Evolutionary conservation across 1,140 invertebrate genomes (phyloP), one percentile per base, ranked within the genome.

Genomic region (Platyura marginata): DNA sequence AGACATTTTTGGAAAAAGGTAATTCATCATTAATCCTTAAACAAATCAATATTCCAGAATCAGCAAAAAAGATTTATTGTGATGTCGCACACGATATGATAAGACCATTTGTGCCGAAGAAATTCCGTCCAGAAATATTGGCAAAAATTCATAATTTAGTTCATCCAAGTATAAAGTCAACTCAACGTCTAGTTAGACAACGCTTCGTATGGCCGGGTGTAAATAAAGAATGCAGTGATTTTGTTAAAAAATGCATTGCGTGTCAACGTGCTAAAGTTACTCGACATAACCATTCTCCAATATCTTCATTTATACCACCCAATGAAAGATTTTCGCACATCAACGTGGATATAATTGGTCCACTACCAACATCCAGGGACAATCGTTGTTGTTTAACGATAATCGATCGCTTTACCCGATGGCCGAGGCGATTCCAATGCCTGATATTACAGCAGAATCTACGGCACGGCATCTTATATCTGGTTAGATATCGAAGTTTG

Each of bases 351-450:
- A 35, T 61, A 1, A 48, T 50, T 10, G 52, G 60, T 9, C 62
- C 59, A 13, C 45, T 66, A 13, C 54, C 59, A 40, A 21, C n/a
- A 42, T 56, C 53, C 6, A 34, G 52, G 5, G 56, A 49, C 5
- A 46, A 40, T 49, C 5, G 45, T n/a, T 61, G 62, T 44, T 43
- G 51, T 3, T 41, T 69, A 0, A 70, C 67, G 1, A 50, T 56
- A 11, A 60, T 67, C 1, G 64, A 69, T 46, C 41, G 57, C 19
- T 58, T 49, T 42, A 65, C 67, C 4, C 43, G 59, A n/a, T 70
- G 61, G 63, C 57, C 0, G 63, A 67, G 49, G 55, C 57, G 6
- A 42, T 54, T n/a, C 66, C 66, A 0, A 22, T 63, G 0, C 22
- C 41, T 8, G 55, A 67, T 25, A 61, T 60, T 0, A 48, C 51